A percentile compares a stretch with the other conserved stretches of the same genome.
phyloP scores from a whole-genome alignment of 2,888 invertebrate genomes.

The Atherix ibis region DNA sequence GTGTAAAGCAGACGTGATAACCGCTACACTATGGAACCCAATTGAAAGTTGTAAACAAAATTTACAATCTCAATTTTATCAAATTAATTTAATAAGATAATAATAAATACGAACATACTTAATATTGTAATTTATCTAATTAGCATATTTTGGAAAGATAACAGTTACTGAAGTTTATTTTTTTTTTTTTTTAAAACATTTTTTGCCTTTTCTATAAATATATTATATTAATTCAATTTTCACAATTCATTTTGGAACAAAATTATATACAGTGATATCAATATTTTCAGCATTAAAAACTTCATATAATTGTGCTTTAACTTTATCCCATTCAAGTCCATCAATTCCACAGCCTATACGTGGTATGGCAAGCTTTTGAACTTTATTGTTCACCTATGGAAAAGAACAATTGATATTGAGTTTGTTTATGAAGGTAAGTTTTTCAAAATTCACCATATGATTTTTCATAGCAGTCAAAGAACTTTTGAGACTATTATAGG shows the following conservation, averaged over 20 bases:
- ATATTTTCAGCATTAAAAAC: slow-evolving; percentile 36
- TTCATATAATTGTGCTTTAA: slow-evolving; percentile 35
- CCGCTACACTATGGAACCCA: slow-evolving; percentile 11
- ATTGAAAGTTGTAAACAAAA: no score
- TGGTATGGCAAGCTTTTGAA: slow-evolving; percentile 43
- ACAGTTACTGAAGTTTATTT: no score
- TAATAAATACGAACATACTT: no score
- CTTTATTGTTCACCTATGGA: slow-evolving; percentile 25
- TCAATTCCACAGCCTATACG: slow-evolving; percentile 52
- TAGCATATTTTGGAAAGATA: neutral
- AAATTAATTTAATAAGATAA: no score
- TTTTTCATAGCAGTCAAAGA: slow-evolving; percentile 30
- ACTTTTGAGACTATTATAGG: slow-evolving; percentile 31
- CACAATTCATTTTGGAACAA: slow-evolving; percentile 21
- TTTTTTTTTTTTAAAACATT: no score
- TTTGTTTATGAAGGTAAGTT: neutral
- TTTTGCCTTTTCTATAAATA: no score
- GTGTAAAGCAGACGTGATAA: slow-evolving; percentile 12
- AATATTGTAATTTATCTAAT: no score
- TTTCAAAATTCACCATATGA: slow-evolving; percentile 25
- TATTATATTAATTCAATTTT: neutral
- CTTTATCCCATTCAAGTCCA: slow-evolving; percentile 42
- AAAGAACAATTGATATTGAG: neutral
- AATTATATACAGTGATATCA: slow-evolving; percentile 38
- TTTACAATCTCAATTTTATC: no score